phyloP scores from a whole-genome alignment of 2,888 invertebrate species.

The Synanthedon myopaeformis region DNA sequence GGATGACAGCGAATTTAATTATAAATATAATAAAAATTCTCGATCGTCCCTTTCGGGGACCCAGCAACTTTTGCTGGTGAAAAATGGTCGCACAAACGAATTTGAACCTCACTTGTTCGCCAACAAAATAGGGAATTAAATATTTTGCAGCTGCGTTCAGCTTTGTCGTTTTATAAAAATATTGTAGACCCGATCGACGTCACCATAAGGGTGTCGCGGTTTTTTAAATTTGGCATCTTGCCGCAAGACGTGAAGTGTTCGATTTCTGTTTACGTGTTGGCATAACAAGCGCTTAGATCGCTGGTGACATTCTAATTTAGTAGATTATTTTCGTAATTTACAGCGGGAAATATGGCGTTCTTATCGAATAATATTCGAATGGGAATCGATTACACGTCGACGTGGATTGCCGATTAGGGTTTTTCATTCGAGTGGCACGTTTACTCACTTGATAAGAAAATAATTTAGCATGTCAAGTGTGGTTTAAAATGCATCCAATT shows the following conservation, averaged over 20 bases:
- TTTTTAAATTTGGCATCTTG: conserved; percentile 48
- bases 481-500: no score
- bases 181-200: conserved; percentile 59
- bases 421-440: background rate
- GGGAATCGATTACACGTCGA: conserved; percentile 5
- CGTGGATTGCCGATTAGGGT: conserved; percentile 6
- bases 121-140: conserved; percentile 15
- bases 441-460: conserved; percentile 1
- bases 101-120: conserved; percentile 29
- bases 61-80: conserved; percentile 21
- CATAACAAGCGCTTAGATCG: conserved; percentile 29
- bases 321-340: conserved; percentile 26
- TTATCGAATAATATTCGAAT: conserved; percentile 4
- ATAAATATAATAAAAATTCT: conserved; percentile 66
- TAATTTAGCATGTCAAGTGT: no score
- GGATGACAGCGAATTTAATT: conserved; percentile 69
- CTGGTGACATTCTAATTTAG: conserved; percentile 21
- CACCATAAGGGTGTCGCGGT: conserved; percentile 56
- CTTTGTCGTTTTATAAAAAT: conserved; percentile 43
- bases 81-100: conserved; percentile 30
- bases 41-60: conserved; percentile 54
- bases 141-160: conserved; percentile 13
- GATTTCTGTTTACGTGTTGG: conserved; percentile 32
- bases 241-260: conserved; percentile 46
- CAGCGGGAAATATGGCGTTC: conserved; percentile 2